Evolutionary conservation across 2,113 vertebrate species (phyloP).

Genomic region (Spilogale gracilis): DNA sequence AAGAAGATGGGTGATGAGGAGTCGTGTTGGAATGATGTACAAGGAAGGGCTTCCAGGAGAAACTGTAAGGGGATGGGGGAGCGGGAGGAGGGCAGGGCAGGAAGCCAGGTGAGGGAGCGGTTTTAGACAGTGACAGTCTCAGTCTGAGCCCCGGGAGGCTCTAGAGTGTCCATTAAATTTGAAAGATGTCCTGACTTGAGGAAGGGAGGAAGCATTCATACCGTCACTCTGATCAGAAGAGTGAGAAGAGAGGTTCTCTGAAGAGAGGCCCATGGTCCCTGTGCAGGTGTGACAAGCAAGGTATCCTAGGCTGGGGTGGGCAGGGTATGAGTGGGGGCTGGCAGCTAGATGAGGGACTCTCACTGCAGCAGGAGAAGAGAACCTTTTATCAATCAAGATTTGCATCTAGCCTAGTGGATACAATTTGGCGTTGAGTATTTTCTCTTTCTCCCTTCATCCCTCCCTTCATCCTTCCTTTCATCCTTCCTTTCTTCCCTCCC

Average conservation of each 20-base stretch:
- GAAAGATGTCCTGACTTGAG: neutral
- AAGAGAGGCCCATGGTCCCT: neutral
- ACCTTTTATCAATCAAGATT: neutral
- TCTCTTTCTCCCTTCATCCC: too few relatives aligned
- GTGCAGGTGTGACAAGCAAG: too few relatives aligned
- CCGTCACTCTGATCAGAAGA: accelerated
- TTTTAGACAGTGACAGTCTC: neutral
- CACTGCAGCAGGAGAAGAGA: neutral
- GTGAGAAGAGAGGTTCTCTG: too few relatives aligned
- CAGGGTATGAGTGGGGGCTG: neutral
- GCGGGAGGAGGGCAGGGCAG: neutral
- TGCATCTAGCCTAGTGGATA: neutral
- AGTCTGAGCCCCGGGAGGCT: neutral
- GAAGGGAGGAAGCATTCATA: too few relatives aligned
- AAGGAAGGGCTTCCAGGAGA: neutral
- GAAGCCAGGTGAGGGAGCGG: neutral
- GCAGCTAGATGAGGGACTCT: neutral
- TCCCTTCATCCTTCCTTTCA: too few relatives aligned
- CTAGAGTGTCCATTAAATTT: neutral
- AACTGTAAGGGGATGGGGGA: too few relatives aligned
- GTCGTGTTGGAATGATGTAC: accelerated
- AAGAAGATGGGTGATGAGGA: neutral
- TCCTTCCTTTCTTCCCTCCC: too few relatives aligned
- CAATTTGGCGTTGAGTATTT: neutral
- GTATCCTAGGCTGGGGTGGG: accelerated